Percentiles rank a stretch among this genome's conserved stretches.
phyloP scores from a whole-genome alignment of 1,140 invertebrate genomes.

The Schmidtea mediterranea region DNA sequence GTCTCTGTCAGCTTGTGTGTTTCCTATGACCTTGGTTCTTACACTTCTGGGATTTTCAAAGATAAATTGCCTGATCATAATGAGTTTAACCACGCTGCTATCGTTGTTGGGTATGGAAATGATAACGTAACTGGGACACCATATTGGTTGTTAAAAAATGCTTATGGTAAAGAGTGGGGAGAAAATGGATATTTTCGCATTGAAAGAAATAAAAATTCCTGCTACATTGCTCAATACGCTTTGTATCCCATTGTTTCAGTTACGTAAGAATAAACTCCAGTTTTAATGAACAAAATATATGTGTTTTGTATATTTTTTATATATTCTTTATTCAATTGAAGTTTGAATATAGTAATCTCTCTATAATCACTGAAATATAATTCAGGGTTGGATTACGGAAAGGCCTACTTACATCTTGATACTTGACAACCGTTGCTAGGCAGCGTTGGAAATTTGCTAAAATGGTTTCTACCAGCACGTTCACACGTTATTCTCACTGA shows the following conservation, averaged over 20 bases:
- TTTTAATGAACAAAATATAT: no score
- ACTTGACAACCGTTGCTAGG: no score
- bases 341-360: no score
- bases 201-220: neutral
- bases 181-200: slow-evolving; percentile 32
- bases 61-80: slow-evolving; percentile 7
- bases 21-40: slow-evolving; percentile 27
- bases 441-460: no score
- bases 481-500: no score
- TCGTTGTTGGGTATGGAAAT: slow-evolving; percentile 21
- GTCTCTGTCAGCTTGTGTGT: slow-evolving; percentile 64
- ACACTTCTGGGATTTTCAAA: slow-evolving; percentile 9
- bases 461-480: no score
- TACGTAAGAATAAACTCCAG: no score
- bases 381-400: no score
- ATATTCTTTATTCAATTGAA: no score
- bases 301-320: no score
- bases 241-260: neutral
- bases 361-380: no score
- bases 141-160: slow-evolving; percentile 27
- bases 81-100: slow-evolving; percentile 16
- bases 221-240: neutral
- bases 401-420: no score
- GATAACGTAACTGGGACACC: slow-evolving; percentile 14
- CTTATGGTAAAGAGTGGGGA: slow-evolving; percentile 33